Base-by-base conservation (phyloP, 2,113 vertebrate genomes). In the Coreoperca whiteheadi region DNA sequence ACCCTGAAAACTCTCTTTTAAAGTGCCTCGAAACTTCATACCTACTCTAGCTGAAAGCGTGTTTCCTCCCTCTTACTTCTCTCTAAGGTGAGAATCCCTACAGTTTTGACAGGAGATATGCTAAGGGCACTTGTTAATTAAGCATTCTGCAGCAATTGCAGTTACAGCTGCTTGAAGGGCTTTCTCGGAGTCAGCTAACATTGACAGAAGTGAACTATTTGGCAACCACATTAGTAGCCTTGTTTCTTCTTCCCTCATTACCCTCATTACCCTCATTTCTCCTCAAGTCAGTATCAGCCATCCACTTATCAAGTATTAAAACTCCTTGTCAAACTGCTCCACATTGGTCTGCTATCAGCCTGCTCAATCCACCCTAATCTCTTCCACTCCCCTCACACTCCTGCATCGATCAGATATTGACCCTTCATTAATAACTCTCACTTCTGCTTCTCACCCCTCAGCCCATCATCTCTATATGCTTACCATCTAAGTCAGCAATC, bases 91-190 rank as follows among this genome's bases (percentile, higher is more conserved):
- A 66, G 16, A 67, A 41, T 32, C 16, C 18, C 63, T 0, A 16
- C 54, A 4, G 16, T 53, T 66, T 37, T 51, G 56, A 77, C 68
- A 30, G 72, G 37, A 28, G 65, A 59, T 30, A 20, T 41, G 32
- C n/a, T 48, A 10, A n/a, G 68, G 30, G 50, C 4, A 2, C 67
- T 68, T 63, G 46, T 75, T 79, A 57, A 82, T 82, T 75, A 65
- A 28, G 3, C 32, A 41, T 54, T 59, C 57, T 80, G 50, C 37
- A 34, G 63, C 28, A 39, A 46, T 7, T 48, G 56, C 30, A 39
- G 32, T 9, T 21, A 34, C 30, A 30, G 41, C 10, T 23, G 51
- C 20, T 8, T 32, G 18, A 63, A 51, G 66, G 23, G 11, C 1
- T 71, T 46, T 63, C n/a, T 37, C 14, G 6, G 15, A 57, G 18